These are phyloP conservation scores for Apamea monoglypha DNA, from an alignment of 2,888 invertebrate genomes.

Conservation along the genomic window DNA sequence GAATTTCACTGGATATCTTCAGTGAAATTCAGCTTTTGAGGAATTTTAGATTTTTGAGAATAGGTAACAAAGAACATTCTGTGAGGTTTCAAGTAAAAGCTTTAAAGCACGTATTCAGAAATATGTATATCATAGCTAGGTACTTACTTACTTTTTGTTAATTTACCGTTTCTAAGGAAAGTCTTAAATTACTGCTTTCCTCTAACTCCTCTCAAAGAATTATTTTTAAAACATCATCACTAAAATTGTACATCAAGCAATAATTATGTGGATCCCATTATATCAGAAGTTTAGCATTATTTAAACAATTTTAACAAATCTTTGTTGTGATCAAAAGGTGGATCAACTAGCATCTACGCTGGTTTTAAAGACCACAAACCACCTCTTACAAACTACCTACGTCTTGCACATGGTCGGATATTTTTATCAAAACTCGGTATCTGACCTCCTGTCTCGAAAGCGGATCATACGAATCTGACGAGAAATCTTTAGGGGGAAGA, in stretches of 20 bases:
- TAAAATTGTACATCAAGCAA: not conserved
- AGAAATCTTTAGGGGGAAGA: constrained; percentile 40
- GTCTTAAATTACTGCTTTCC: not conserved
- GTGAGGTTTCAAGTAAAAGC: not conserved
- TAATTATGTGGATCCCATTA: not conserved
- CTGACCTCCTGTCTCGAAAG: constrained; percentile 24
- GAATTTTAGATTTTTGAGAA: not conserved
- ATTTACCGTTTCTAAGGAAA: not conserved
- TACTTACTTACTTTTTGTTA: not conserved
- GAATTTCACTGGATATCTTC: too few relatives aligned
- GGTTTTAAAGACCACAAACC: too few relatives aligned
- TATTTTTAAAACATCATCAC: not conserved
- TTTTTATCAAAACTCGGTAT: constrained; percentile 23
- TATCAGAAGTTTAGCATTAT: not conserved
- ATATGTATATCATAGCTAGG: too few relatives aligned
- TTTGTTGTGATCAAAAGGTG: too few relatives aligned
- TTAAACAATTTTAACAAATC: not conserved
- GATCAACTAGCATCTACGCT: too few relatives aligned
- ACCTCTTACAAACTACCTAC: not conserved
- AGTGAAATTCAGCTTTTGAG: not conserved
- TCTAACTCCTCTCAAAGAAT: not conserved
- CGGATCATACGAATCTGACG: constrained; percentile 27
- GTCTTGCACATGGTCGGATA: not conserved
- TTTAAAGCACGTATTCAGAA: not conserved
- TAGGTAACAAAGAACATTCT: not conserved